Evolutionary conservation across 2,113 vertebrate genomes (phyloP).

Genomic region (Megatriorchis doriae): DNA sequence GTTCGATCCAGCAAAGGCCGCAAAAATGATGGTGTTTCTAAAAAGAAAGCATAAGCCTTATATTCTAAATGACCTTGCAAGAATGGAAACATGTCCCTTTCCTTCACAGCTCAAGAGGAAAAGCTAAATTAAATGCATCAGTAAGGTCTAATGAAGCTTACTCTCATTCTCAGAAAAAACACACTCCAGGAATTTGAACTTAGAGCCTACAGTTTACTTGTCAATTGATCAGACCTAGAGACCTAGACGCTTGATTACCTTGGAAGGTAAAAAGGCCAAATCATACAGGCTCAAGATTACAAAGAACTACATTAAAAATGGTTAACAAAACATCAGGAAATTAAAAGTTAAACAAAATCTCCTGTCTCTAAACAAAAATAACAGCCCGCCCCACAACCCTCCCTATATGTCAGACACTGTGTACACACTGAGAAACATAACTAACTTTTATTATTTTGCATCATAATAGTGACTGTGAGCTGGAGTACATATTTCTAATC

Average conservation of each 20-base stretch:
- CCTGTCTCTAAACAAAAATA: background rate
- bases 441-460: background rate
- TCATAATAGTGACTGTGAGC: background rate
- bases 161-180: background rate
- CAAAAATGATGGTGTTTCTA: constrained; percentile 93
- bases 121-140: constrained; percentile 5
- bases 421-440: background rate
- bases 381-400: background rate
- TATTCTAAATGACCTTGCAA: background rate
- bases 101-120: background rate
- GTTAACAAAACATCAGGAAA: background rate
- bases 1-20: constrained; percentile 88
- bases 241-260: background rate
- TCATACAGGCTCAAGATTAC: background rate
- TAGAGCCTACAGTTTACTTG: background rate
- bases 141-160: background rate
- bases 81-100: background rate
- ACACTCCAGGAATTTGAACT: background rate
- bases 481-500: background rate
- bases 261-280: background rate
- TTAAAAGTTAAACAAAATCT: background rate
- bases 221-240: background rate
- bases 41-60: background rate
- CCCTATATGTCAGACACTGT: background rate
- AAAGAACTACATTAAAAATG: background rate